phyloP scores from a whole-genome alignment of 1,140 invertebrate genomes.

The Whitmania pigra region DNA sequence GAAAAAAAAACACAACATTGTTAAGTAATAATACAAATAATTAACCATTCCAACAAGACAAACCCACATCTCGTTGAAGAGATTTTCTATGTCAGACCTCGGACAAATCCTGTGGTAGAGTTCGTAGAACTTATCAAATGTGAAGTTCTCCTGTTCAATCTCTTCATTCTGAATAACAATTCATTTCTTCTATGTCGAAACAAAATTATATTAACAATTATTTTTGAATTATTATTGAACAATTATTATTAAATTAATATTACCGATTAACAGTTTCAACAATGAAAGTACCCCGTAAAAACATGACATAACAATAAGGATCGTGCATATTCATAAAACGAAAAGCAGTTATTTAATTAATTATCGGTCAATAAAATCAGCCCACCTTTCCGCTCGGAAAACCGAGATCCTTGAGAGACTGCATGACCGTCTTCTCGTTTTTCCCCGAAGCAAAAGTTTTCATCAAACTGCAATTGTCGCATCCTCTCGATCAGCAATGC shows the following conservation, averaged over 20 bases:
- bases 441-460: slow-evolving; percentile 90
- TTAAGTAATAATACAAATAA: not conserved
- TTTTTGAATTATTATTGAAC: too few species aligned
- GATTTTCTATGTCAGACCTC: slow-evolving; percentile 92
- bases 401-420: slow-evolving; percentile 81
- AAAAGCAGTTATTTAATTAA: too few species aligned
- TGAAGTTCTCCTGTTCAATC: slow-evolving; percentile 85
- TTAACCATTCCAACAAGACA: not conserved
- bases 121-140: slow-evolving; percentile 96
- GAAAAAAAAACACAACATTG: not conserved
- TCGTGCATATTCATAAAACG: too few species aligned
- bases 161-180: slow-evolving; percentile 53
- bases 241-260: too few species aligned
- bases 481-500: too few species aligned
- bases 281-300: too few species aligned
- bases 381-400: slow-evolving; percentile 82
- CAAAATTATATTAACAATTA: too few species aligned
- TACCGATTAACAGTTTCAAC: not conserved
- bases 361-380: not conserved
- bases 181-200: not conserved
- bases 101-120: slow-evolving; percentile 98
- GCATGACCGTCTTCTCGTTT: slow-evolving; percentile 94
- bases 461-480: slow-evolving; percentile 55
- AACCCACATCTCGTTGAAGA: slow-evolving; percentile 81
- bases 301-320: too few species aligned